Conservation (phyloP, 2,113 vertebrate species). For the Festucalex cinctus region DNA sequence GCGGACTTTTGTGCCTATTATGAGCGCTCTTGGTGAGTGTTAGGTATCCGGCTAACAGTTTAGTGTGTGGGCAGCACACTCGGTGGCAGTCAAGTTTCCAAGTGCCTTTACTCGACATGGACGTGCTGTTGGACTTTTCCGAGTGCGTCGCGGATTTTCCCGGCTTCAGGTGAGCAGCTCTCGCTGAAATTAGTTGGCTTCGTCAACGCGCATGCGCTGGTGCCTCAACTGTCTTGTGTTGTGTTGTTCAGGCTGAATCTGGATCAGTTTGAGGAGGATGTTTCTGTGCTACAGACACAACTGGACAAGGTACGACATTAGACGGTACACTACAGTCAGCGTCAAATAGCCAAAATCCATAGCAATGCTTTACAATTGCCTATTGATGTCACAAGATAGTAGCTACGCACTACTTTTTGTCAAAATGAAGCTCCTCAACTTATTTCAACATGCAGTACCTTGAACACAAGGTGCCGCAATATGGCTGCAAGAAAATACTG, state of each 20-base stretch:
- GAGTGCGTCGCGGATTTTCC: conserved; percentile 74
- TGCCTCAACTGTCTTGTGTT: not conserved
- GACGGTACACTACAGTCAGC: not conserved
- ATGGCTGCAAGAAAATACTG: no score
- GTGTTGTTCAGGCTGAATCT: conserved; percentile 52
- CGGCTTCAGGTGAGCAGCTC: conserved; percentile 62
- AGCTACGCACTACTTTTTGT: no score
- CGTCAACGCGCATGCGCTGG: conserved; percentile 22
- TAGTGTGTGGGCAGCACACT: not conserved
- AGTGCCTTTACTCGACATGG: conserved; percentile 45
- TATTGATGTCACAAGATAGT: no score
- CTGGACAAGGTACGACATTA: conserved; percentile 61
- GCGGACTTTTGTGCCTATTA: not conserved
- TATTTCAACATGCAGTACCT: no score
- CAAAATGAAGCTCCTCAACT: no score
- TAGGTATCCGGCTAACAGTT: conserved; percentile 13
- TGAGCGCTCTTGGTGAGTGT: not conserved
- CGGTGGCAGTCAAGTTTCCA: not conserved
- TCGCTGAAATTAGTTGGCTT: not conserved
- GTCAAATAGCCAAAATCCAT: no score
- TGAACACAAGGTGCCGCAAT: no score
- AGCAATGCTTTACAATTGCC: no score
- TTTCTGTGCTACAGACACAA: conserved; percentile 55
- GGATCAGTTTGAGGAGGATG: conserved; percentile 65
- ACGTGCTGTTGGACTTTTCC: conserved; percentile 68